Evolutionary conservation across 2,113 vertebrate genomes (phyloP).

Genomic region (Anhinga anhinga): DNA sequence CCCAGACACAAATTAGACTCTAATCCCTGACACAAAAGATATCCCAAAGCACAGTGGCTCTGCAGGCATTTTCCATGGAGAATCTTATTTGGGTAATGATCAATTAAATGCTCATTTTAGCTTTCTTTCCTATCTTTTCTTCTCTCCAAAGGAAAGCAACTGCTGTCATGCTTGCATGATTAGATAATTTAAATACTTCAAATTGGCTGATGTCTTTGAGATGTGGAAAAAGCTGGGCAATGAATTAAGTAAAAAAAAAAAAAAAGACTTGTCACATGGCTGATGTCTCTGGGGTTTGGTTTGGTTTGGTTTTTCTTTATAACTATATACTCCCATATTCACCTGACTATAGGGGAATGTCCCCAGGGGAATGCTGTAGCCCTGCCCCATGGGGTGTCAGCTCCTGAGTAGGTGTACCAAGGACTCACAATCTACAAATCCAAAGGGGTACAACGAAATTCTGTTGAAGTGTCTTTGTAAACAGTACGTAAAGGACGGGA

Average conservation of each 20-base stretch:
- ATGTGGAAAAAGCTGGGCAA: background rate
- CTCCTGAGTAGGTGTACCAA: background rate
- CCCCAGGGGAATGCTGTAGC: background rate
- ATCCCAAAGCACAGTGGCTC: background rate
- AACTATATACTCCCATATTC: accelerated
- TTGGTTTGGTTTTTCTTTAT: background rate
- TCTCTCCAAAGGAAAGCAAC: background rate
- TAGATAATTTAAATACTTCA: background rate
- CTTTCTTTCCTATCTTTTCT: background rate
- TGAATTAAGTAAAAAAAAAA: background rate
- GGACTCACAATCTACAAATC: background rate
- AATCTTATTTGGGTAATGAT: background rate
- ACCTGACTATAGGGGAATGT: background rate
- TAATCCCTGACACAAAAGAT: background rate
- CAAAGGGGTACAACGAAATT: background rate
- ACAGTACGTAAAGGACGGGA: background rate
- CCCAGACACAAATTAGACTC: background rate
- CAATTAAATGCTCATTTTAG: background rate
- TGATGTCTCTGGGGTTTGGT: background rate
- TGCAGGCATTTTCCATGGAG: background rate
- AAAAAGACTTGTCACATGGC: accelerated
- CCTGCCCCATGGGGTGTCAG: accelerated
- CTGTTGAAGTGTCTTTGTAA: background rate
- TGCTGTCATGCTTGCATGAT: background rate
- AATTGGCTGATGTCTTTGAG: background rate